Evolutionary conservation across 1,140 invertebrate species (phyloP).

Genomic region (Drosophila biarmipes): DNA sequence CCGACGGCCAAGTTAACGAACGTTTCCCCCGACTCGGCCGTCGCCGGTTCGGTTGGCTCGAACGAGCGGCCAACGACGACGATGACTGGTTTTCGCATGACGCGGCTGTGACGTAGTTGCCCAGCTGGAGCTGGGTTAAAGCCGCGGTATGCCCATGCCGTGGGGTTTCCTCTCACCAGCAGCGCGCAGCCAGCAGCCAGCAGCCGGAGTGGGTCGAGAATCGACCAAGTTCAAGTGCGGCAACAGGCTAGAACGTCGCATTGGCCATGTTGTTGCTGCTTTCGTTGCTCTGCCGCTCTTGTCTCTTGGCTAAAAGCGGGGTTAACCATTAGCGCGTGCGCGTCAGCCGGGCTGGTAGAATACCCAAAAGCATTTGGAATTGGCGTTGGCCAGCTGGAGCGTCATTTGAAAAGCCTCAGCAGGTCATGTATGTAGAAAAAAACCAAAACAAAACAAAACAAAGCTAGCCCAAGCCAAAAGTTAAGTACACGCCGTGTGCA

Average conservation of each 20-base stretch:
- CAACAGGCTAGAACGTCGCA: conserved; percentile 72
- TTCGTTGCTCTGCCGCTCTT: not conserved
- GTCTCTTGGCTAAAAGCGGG: conserved; percentile 43
- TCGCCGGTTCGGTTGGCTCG: conserved; percentile 1
- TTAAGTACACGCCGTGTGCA: conserved; percentile 29
- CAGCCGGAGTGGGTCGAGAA: conserved; percentile 64
- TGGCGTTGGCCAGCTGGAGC: conserved; percentile 26
- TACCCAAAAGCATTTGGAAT: conserved; percentile 59
- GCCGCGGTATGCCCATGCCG: conserved; percentile 31
- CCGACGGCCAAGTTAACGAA: conserved; percentile 16
- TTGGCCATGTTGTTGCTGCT: conserved; percentile 47
- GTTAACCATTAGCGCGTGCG: conserved; percentile 76
- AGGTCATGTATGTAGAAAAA: conserved; percentile 42
- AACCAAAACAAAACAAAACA: conserved; percentile 11
- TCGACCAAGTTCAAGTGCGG: conserved; percentile 78
- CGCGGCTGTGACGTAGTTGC: conserved; percentile 74
- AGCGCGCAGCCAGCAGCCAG: no score
- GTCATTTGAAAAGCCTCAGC: conserved; percentile 69
- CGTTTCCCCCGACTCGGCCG: conserved; percentile 11
- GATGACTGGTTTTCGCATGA: conserved; percentile 78
- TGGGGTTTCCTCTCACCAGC: conserved; percentile 75
- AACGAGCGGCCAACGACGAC: conserved; percentile 29
- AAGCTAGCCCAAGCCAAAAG: conserved; percentile 1
- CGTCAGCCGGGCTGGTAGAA: conserved; percentile 47
- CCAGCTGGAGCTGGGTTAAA: conserved; percentile 39